Base-by-base conservation (phyloP, 2,113 vertebrate genomes). In the Coregonus clupeaformis region DNA sequence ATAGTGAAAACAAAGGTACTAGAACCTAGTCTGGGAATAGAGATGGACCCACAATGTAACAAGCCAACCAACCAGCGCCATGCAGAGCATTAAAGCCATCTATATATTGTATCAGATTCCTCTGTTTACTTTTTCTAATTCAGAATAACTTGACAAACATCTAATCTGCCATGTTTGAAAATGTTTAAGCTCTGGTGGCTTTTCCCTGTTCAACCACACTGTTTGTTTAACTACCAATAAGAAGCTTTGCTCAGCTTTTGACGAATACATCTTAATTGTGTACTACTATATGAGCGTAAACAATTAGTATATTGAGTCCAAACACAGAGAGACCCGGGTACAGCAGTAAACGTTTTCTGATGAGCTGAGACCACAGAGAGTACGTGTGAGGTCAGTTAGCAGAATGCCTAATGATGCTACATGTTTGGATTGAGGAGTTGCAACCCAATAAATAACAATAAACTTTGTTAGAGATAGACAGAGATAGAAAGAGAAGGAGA, bases 191-290 rank as follows among this genome's bases (percentile, higher is more conserved):
- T 62, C 18, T n/a, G 18, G 59, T 36, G 27, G 18, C 36, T 59
- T 62, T 36, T 18, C 27, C 13, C 69, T 11, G 24, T 63, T 25
- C 60, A 24, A 64, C 11, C n/a, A 29, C 14, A 49, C 14, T 18
- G 73, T 59, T 36, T 74, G 25, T 57, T 68, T 75, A 11, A 65
- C 29, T 11, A 55, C 25, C 12, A n/a, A 81, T 72, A 72, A 75
- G 52, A 18, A 25, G 55, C 36, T 77, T 77, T 77, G 27, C 68
- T 71, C 52, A 62, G 63, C 52, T 60, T 68, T 69, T 77, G 49
- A 63, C 71, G 72, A 64, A 75, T 76, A 72, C 66, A 68, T 49
- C 12, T 30, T 55, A 18, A 49, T 68, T 30, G 7, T 4, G 20
- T 36, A 9, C 25, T 16, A 22, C 30, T 57, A 22, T 5, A 45